Evolutionary conservation across 2,797 vertebrate species (phyloP), one percentile per base, ranked within the genome.

Genomic region (Chromobotia macracanthus): DNA sequence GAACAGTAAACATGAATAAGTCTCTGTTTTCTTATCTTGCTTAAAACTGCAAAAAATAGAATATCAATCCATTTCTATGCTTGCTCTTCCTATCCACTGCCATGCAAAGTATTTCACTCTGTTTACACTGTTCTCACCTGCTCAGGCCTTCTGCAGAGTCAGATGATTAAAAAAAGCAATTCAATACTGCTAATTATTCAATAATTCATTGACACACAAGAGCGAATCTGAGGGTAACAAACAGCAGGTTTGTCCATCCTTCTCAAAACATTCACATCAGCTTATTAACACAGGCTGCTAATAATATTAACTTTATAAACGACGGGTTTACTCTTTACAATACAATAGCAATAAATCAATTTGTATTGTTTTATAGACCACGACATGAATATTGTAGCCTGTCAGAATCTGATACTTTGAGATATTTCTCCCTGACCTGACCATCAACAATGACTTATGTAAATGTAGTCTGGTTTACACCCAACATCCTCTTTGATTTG

Each of bases 141-240:
- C 10, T 18, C 11, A 3, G 46, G 11, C 13, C 46, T 72, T 72
- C 70, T 72, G 23, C 72, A 63, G 41, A 35, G 44, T 64, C 46
- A 75, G 31, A 66, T 66, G 15, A 75, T 66, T 19, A 75, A 55
- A 55, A 66, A 44, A 75, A 25, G 73, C 48, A 41, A 75, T 55
- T 55, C 73, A 75, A 75, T 44, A 25, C 73, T 8, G 61, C 48
- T 55, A 25, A 75, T 66, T 3, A 75, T 66, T 75, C 1, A 75
- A 67, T 76, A 56, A 76, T 76, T 76, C 35, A 76, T 28, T 15
- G 23, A 56, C 51, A 56, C 63, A 67, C 3, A 41, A 64, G 48
- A n/a, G 28, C 38, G 31, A 66, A 56, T 44, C 55, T 44, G 50
- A 67, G 35, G 23, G 48, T n/a, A 64, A 67, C 63, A 76, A 76